Conservation (phyloP, 1,140 invertebrate species). For the Himalopsyche phryganea region DNA sequence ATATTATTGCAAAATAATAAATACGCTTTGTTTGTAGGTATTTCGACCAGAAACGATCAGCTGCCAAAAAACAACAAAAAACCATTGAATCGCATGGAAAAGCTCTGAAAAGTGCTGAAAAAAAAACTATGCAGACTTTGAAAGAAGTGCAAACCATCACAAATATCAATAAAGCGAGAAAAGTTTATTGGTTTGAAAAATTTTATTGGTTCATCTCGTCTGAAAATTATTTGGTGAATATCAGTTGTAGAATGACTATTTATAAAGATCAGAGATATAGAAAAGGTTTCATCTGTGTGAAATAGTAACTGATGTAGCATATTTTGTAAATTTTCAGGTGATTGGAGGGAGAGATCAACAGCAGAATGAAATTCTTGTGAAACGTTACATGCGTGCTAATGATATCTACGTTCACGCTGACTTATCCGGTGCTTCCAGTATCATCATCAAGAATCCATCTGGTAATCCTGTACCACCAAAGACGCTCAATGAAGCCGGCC, state of each 20-base stretch:
- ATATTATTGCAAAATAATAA: too few species aligned
- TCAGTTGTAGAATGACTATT: background rate
- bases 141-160: constrained; percentile 93
- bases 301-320: too few species aligned
- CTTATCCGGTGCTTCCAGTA: constrained; percentile 89
- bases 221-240: constrained; percentile 86
- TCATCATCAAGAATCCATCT: constrained; percentile 88
- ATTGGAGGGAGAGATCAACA: constrained; percentile 96
- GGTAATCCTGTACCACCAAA: constrained; percentile 78
- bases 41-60: constrained; percentile 86
- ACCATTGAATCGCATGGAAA: constrained; percentile 92
- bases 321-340: too few species aligned
- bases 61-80: constrained; percentile 94
- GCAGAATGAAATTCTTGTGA: constrained; percentile 97
- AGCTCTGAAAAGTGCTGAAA: constrained; percentile 94
- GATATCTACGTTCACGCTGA: constrained; percentile 94
- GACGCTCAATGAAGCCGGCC: constrained; percentile 94
- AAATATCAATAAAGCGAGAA: constrained; percentile 89
- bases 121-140: constrained; percentile 90
- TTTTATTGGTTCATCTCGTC: constrained; percentile 99
- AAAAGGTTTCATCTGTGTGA: too few species aligned
- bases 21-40: constrained; percentile 57
- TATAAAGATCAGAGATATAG: too few species aligned
- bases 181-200: constrained; percentile 98
- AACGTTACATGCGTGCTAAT: constrained; percentile 81